Evolutionary conservation across 2,113 vertebrate species (phyloP).

Genomic region (Ptychochromis oligacanthus): DNA sequence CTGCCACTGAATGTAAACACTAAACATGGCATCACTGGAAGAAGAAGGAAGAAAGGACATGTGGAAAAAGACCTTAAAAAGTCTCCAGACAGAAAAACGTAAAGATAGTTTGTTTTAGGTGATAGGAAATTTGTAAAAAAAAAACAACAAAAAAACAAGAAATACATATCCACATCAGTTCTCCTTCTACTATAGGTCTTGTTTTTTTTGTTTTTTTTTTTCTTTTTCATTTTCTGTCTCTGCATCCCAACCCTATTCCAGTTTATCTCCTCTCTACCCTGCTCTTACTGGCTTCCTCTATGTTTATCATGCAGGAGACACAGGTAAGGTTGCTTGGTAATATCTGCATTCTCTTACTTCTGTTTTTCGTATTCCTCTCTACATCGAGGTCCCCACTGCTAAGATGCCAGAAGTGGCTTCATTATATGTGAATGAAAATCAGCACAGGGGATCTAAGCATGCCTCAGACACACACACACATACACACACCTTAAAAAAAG

Average conservation of each 20-base stretch:
- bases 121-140: neutral
- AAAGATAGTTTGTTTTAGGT: neutral
- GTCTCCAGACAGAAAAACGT: neutral
- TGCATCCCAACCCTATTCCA: constrained; percentile 31
- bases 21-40: neutral
- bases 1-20: neutral
- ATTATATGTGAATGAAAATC: constrained; percentile 31
- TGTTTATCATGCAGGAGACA: constrained; percentile 50
- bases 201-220: too few relatives aligned
- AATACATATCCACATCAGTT: neutral
- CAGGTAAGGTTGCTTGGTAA: neutral
- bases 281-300: neutral
- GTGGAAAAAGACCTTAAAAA: neutral
- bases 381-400: neutral
- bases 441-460: neutral
- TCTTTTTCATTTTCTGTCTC: constrained; percentile 21
- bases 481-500: too few relatives aligned
- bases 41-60: neutral
- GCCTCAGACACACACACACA: neutral
- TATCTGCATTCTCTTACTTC: constrained; percentile 33
- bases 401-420: constrained; percentile 15
- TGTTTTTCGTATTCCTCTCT: constrained; percentile 34
- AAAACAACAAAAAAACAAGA: too few relatives aligned
- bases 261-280: constrained; percentile 7
- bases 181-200: neutral